Evolutionary conservation across 2,888 invertebrate species (phyloP), one percentile per base, ranked within the genome.

Genomic region (Euphydryas editha): DNA sequence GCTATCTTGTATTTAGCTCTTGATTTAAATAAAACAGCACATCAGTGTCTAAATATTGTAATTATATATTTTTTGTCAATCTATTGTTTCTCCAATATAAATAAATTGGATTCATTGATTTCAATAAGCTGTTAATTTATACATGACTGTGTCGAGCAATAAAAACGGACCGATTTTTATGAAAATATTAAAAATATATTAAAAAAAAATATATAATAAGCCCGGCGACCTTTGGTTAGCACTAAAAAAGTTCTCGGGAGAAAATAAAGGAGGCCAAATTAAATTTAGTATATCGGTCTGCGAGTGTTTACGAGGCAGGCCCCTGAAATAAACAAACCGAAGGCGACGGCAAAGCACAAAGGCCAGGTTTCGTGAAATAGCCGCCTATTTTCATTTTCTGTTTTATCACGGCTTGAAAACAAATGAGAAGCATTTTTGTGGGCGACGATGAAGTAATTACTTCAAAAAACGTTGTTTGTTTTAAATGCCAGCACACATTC

Each of bases 321-420:
- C 82, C 84, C 81, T 80, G 84, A 87, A 88, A 89, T 90, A 89
- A 90, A 90, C 88, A 88, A 87, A 87, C 88, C 84, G 84, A 74
- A 75, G 72, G 73, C 84, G 84, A 73, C 72, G 70, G 73, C 87
- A 85, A 85, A 87, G 83, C 81, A 85, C 84, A 86, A 86, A 86
- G 84, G 83, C 83, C 82, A 81, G 81, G 82, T 81, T 84, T 82
- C 82, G 78, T 80, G 79, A 85, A 88, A 86, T 81, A 81, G 80
- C 80, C 78, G 76, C 78, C 79, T 62, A 69, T 72, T 73, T 73
- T 73, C 80, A 79, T 84, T 84, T 83, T 81, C 80, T 81, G 78
- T 84, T 87, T 86, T 84, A 84, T 86, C 82, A 81, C 78, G 73
- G 76, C 74, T 74, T 77, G 78, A 79, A 79, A 78, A 78, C 79